Evolutionary conservation across 2,797 vertebrate species (phyloP).

Genomic region (Urocyon cinereoargenteus): DNA sequence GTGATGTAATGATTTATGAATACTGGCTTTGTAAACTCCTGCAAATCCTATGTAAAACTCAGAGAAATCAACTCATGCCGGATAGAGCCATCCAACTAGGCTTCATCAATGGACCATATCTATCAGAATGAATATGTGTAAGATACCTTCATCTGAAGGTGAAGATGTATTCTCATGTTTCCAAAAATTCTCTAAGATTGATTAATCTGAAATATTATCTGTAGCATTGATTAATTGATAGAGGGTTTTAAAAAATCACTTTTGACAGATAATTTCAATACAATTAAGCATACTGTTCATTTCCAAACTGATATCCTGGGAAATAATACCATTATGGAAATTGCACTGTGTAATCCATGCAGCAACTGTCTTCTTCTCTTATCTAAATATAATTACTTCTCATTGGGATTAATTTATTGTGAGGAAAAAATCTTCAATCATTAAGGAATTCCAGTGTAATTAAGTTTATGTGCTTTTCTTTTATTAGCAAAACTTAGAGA

Average conservation of each 20-base stretch:
- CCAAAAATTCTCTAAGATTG: neutral
- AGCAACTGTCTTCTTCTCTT: neutral
- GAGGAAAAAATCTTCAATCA: constrained; percentile 17
- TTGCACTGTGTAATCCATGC: neutral
- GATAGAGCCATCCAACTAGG: neutral
- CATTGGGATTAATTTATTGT: constrained; percentile 23
- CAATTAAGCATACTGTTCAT: neutral
- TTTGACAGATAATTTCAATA: constrained; percentile 35
- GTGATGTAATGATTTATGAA: neutral
- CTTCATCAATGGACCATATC: neutral
- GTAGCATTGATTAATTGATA: neutral
- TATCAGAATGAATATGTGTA: neutral
- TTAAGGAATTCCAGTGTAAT: neutral
- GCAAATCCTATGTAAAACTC: constrained; percentile 26
- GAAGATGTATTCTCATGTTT: neutral
- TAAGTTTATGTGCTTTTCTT: constrained; percentile 1
- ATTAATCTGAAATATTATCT: constrained; percentile 22
- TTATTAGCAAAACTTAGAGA: neutral
- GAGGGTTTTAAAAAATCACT: neutral
- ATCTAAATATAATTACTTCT: constrained; percentile 33
- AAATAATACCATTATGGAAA: constrained; percentile 55
- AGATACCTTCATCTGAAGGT: neutral
- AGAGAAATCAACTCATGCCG: neutral
- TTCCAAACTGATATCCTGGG: constrained; percentile 44
- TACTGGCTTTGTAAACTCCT: neutral